These are phyloP conservation scores for Brachionus rubens DNA, from an alignment of 1,140 invertebrate species.

Conservation along the genomic window DNA sequence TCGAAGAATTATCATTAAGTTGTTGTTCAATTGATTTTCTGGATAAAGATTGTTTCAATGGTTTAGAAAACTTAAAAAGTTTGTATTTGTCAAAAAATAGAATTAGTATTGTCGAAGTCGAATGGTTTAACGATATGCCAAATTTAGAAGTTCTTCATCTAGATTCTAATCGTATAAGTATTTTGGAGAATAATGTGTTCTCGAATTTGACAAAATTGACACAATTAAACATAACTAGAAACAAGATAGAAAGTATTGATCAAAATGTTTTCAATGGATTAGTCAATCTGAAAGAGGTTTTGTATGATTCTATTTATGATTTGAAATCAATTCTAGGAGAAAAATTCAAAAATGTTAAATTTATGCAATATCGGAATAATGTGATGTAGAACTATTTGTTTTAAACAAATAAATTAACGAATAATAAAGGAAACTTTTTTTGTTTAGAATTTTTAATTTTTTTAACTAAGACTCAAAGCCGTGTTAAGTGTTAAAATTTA, in stretches of 20 bases:
- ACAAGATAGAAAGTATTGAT: neutral
- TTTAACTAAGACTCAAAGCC: too few relatives aligned
- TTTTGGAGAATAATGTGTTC: neutral
- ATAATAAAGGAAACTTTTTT: neutral
- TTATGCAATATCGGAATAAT: neutral
- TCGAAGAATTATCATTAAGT: neutral
- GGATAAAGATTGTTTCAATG: neutral
- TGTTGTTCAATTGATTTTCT: neutral
- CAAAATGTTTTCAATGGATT: neutral
- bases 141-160: slow-evolving; percentile 5
- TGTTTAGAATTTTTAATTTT: neutral
- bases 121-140: neutral
- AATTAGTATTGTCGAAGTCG: neutral
- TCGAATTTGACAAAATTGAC: neutral
- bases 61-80: neutral
- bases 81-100: slow-evolving; percentile 7
- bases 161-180: neutral
- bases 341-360: slow-evolving; percentile 12
- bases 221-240: slow-evolving; percentile 10
- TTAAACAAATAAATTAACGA: neutral
- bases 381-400: neutral
- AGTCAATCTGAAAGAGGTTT: neutral
- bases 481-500: too few relatives aligned
- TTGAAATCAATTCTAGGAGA: slow-evolving; percentile 11
- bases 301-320: neutral